A percentile compares a stretch with the other conserved stretches of the same genome.
phyloP scores from a whole-genome alignment of 1,140 invertebrate genomes.

The Brachionus rubens region DNA sequence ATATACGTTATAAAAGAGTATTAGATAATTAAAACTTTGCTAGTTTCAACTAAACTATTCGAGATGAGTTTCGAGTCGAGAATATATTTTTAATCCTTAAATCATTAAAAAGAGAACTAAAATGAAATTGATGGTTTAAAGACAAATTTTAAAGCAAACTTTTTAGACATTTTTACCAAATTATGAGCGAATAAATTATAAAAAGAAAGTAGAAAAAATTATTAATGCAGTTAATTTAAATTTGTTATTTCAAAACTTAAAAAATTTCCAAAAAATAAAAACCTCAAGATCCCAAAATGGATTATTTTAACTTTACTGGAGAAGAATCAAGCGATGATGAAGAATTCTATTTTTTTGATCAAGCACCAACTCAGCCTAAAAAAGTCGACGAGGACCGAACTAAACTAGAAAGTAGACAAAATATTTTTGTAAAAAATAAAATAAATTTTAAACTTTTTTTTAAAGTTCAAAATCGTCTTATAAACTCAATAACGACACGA shows the following conservation, averaged over 20 bases:
- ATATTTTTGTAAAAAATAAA: not conserved
- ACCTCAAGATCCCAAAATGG: not conserved
- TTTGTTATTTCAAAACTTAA: too few relatives aligned
- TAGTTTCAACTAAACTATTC: too few relatives aligned
- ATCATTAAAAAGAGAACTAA: too few relatives aligned
- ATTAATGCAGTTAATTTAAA: too few relatives aligned
- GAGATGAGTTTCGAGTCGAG: too few relatives aligned
- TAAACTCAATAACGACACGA: not conserved
- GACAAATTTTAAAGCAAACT: too few relatives aligned
- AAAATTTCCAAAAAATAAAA: not conserved
- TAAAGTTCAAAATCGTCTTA: not conserved
- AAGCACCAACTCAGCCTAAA: not conserved
- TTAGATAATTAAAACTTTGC: too few relatives aligned
- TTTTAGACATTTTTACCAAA: not conserved
- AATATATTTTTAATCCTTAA: too few relatives aligned
- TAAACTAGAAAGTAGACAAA: not conserved
- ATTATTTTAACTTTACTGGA: not conserved
- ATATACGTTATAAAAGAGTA: too few relatives aligned
- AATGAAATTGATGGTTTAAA: too few relatives aligned
- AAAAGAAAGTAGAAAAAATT: not conserved
- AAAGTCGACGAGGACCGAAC: not conserved
- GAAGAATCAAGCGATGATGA: not conserved
- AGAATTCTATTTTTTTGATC: slow-evolving; percentile 36
- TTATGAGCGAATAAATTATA: not conserved
- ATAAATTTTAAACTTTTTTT: not conserved